Base-by-base conservation (phyloP, 37 sponge, comb jelly and placozoan genomes). In the Bolinopsis microptera region DNA sequence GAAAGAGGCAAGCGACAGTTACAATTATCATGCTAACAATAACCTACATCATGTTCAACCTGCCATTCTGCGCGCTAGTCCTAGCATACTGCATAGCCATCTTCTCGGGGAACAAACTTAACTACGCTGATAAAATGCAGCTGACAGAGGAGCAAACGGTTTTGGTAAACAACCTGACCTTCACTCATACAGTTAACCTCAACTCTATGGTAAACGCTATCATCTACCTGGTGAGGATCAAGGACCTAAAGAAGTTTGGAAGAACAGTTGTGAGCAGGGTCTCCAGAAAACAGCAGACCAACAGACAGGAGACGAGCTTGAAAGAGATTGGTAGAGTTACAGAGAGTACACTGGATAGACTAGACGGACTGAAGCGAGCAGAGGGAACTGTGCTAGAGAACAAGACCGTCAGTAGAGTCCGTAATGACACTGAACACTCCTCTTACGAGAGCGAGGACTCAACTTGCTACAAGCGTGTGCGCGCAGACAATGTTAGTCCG, bases 351-450 rank as follows among this genome's bases (percentile, higher is more conserved):
- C 31, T n/a, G 31, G 31, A n/a, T 21, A 28, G 27, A 5, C 75
- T n/a, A n/a, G 31, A 72, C 25, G 31, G 75, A n/a, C 3, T 28
- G 5, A 28, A 72, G 61, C 61, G 61, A 5, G 61, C 61, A 48
- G 61, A 72, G 75, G 31, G n/a, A 28, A 72, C 31, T 3, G 31
- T 72, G 75, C 25, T 24, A 2, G 75, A 72, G 25, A 72, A 72
- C 75, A 72, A 28, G 75, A 28, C 31, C 22, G 31, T 72, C 31
- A n/a, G 31, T n/a, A 5, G 75, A 8, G 75, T 72, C 75, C 27
- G 75, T n/a, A 72, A n/a, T 5, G 75, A 72, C 75, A 72, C 75
- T n/a, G 75, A 72, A 72, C 75, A 72, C 75, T 72, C 75, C n/a
- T 72, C 75, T n/a, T 28, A 30, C 31, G 75, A 72, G 75, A 72